Evolutionary conservation across 2,113 vertebrate genomes (phyloP).

Genomic region (Polypterus bichir): DNA sequence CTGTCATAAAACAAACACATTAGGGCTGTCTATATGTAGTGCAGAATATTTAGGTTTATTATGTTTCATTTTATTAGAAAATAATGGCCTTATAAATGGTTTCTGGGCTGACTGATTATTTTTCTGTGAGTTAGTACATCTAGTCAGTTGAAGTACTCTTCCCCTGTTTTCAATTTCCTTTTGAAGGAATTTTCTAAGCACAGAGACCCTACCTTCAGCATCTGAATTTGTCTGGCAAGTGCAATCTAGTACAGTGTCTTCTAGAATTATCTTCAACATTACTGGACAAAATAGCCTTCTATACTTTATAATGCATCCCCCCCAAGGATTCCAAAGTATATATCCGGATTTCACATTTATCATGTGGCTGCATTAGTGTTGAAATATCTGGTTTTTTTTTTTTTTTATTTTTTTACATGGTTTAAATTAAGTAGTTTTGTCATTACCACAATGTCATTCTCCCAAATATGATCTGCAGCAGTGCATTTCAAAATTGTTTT

Average conservation of each 20-base stretch:
- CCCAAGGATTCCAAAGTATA: neutral
- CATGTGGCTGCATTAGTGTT: constrained; percentile 11
- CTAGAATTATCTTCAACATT: neutral
- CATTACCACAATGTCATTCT: constrained; percentile 10
- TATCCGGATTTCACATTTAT: constrained; percentile 13
- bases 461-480: constrained; percentile 7
- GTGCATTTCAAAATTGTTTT: constrained; percentile 3
- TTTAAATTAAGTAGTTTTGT: constrained; percentile 8
- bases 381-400: neutral
- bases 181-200: neutral
- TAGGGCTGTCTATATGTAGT: constrained; percentile 4
- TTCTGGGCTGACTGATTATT: neutral
- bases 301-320: neutral
- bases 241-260: neutral
- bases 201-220: neutral
- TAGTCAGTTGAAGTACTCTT: neutral
- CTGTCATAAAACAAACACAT: neutral
- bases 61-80: neutral
- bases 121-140: neutral
- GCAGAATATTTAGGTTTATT: neutral
- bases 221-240: neutral
- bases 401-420: neutral
- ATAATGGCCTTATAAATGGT: neutral
- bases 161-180: too few relatives aligned
- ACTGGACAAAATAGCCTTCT: neutral